phyloP scores from a whole-genome alignment of 1,140 invertebrate genomes.

The Drosophila serrata region DNA sequence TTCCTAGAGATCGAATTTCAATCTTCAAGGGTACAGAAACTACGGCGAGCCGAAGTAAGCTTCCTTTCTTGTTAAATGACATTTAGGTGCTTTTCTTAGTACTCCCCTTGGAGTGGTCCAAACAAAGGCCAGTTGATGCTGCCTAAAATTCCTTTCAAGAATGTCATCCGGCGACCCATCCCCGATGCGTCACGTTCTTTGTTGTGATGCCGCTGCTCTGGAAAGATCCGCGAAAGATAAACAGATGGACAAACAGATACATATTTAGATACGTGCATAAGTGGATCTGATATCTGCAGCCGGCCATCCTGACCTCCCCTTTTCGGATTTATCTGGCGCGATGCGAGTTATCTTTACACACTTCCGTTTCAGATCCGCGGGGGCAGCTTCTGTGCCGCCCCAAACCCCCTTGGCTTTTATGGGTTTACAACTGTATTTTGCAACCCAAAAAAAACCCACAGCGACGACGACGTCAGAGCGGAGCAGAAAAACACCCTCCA shows the following conservation, averaged over 20 bases:
- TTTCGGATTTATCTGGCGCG: conserved; percentile 22
- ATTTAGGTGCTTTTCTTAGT: not conserved
- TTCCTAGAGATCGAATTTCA: no score
- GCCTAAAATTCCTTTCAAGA: not conserved
- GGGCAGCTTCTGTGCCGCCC: conserved; percentile 14
- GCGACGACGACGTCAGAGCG: conserved; percentile 33
- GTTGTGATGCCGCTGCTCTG: conserved; percentile 1
- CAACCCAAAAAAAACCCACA: conserved; percentile 23
- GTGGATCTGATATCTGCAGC: not conserved
- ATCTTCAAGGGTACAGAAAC: no score
- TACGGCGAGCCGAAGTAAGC: no score
- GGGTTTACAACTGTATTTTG: conserved; percentile 80
- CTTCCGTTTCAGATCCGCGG: conserved; percentile 78
- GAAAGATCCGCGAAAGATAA: conserved; percentile 14
- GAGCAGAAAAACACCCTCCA: conserved; percentile 16
- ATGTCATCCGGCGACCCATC: not conserved
- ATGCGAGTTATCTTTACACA: conserved; percentile 69
- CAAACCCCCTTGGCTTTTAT: conserved; percentile 39
- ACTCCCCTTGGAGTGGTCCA: not conserved
- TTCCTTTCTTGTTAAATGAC: no score
- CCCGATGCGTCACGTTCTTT: conserved; percentile 9
- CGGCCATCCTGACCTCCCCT: conserved; percentile 4
- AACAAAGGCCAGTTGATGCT: not conserved
- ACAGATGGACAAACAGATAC: conserved; percentile 5
- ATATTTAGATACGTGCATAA: not conserved